Conservation (phyloP, 1,140 invertebrate genomes). For the Drosophila jambulina region DNA sequence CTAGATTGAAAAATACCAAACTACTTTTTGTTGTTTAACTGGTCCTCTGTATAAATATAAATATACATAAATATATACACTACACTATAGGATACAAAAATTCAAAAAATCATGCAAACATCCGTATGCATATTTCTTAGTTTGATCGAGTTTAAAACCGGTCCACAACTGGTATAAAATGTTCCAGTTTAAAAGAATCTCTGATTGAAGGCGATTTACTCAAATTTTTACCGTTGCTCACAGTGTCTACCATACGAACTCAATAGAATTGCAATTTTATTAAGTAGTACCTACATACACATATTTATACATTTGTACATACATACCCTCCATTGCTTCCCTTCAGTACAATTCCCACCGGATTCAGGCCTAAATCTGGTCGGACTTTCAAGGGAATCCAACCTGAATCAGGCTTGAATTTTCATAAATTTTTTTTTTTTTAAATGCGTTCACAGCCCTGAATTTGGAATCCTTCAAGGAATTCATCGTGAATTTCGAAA, state of each 20-base stretch:
- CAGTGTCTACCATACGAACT: not conserved
- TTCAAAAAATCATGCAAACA: not conserved
- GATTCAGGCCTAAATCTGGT: too few species aligned
- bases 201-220: conserved; percentile 19
- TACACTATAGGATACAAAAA: not conserved
- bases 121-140: conserved; percentile 13
- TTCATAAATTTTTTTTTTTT: too few species aligned
- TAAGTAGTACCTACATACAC: not conserved
- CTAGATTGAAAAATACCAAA: not conserved
- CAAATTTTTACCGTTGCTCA: not conserved
- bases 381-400: too few species aligned
- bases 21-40: not conserved
- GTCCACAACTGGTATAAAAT: conserved; percentile 26
- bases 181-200: conserved; percentile 12
- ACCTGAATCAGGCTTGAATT: too few species aligned
- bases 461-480: too few species aligned
- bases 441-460: too few species aligned
- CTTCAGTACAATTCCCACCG: too few species aligned
- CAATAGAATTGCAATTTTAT: not conserved
- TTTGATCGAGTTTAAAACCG: conserved; percentile 32
- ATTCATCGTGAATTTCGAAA: too few species aligned
- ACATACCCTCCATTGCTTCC: too few species aligned
- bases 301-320: too few species aligned
- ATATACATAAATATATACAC: conserved; percentile 8
- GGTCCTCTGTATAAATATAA: conserved; percentile 11